Evolutionary conservation across 2,888 invertebrate species (phyloP).

Genomic region (Drosophila rellima): DNA sequence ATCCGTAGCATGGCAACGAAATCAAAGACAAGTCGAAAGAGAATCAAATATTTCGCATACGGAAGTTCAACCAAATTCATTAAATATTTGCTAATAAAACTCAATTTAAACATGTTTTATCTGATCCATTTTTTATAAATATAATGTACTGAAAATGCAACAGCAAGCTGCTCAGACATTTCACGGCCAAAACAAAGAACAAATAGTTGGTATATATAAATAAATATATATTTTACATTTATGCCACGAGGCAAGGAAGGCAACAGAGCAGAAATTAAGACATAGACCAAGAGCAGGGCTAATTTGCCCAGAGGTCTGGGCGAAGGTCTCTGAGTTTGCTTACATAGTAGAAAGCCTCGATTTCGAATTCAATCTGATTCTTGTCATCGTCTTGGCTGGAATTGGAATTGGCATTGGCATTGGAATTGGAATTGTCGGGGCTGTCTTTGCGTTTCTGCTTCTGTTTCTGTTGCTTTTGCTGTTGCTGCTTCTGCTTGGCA

Average conservation of each 20-base stretch:
- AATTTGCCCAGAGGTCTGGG: constrained; percentile 58
- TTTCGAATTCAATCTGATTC: constrained; percentile 84
- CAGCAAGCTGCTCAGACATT: constrained; percentile 17
- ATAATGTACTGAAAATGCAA: constrained; percentile 9
- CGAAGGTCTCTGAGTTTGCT: constrained; percentile 66
- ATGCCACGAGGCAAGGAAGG: constrained; percentile 8
- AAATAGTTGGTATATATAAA: constrained; percentile 33
- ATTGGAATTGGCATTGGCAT: constrained; percentile 61
- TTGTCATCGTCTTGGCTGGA: constrained; percentile 70
- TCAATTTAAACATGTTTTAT: neutral
- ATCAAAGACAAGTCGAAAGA: constrained; percentile 5
- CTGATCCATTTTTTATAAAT: neutral
- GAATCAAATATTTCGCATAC: neutral
- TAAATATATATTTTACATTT: constrained; percentile 36
- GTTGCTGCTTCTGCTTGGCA: constrained; percentile 71
- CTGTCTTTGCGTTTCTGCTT: constrained; percentile 66
- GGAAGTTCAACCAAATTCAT: neutral
- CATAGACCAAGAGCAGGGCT: constrained; percentile 38
- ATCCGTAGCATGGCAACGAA: constrained; percentile 41
- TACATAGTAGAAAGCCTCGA: constrained; percentile 85
- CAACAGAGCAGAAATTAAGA: constrained; percentile 39
- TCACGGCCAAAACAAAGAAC: constrained; percentile 47
- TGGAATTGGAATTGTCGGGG: constrained; percentile 64
- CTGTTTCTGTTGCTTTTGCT: constrained; percentile 44
- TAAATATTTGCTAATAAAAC: neutral